These are phyloP conservation scores for Taxidea taxus DNA, from an alignment of 2,113 vertebrate genomes.

Conservation along the genomic window DNA sequence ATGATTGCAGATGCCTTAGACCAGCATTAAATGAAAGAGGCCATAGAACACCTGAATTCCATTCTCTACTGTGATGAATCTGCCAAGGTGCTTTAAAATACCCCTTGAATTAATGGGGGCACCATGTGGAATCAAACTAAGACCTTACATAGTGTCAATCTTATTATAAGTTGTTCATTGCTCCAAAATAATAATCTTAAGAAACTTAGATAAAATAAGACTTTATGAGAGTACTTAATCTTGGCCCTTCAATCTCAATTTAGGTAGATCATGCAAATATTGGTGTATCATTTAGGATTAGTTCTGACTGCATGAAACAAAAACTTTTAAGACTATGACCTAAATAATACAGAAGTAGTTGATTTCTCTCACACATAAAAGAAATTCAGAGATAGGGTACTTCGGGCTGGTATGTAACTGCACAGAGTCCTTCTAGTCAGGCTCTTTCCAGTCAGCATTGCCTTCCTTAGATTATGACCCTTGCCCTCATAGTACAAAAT, in stretches of 20 bases:
- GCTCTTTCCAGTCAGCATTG: background rate
- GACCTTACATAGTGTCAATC: background rate
- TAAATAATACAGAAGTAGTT: background rate
- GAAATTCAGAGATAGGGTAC: background rate
- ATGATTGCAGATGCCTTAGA: background rate
- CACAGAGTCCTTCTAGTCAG: background rate
- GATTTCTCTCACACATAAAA: background rate
- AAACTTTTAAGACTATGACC: background rate
- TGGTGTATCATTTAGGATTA: background rate
- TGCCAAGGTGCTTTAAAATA: background rate
- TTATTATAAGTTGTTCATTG: background rate
- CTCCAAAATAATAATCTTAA: constrained; percentile 1
- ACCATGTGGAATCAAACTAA: background rate
- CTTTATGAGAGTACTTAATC: background rate
- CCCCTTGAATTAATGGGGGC: background rate
- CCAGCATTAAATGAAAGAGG: background rate
- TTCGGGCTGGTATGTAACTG: background rate
- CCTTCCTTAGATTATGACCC: background rate
- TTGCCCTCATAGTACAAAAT: background rate
- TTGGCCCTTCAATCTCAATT: background rate
- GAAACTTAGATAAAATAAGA: background rate
- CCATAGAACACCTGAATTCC: background rate
- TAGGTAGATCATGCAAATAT: background rate
- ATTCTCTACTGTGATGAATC: background rate
- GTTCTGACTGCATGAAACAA: background rate